Base-by-base conservation (phyloP, 2,797 vertebrate species). In the Acanthopagrus latus region DNA sequence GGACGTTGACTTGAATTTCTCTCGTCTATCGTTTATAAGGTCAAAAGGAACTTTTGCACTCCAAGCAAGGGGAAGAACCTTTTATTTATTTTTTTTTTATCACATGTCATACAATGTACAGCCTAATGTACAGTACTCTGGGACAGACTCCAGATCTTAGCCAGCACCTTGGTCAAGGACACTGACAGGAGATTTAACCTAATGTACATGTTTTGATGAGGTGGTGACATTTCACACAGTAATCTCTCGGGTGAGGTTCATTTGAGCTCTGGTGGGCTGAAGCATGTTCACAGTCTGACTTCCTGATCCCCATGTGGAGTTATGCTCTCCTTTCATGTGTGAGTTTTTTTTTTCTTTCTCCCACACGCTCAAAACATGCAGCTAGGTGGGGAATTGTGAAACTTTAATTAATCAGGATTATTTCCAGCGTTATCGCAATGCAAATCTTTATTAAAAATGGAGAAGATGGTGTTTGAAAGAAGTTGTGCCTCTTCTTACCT, bases 401-500 rank as follows among this genome's bases (percentile, higher is more conserved):
- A 21, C 13, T 2, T 7, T 10, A n/a, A 27, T 43, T 25, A 66
- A 60, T 46, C 14, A 43, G 58, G 27, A 18, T 17, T 8, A 44
- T 60, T 23, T 5, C 50, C 17, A n/a, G 13, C 8, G 21, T 50
- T 1, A 48, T 6, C 17, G 20, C 27, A 67, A 8, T 33, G 33
- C 64, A 41, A 1, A 52, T 52, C 59, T 66, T 50, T 50, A 16
- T 46, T 33, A 33, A 7, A 33, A 27, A 71, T 27, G 4, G 20
- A 43, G 20, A 75, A 33, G 3, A 0, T 8, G 9, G 18, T 29
- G 25, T 66, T 17, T 59, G 43, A 69, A 57, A 67, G 47, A 12
- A 69, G 52, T 10, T 17, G 13, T 50, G 3, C 20, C 41, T 43
- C 18, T 69, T 14, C 59, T 73, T 73, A 20, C 59, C 50, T 75